phyloP scores from a whole-genome alignment of 2,797 vertebrate genomes.

The Poecilia wingei region DNA sequence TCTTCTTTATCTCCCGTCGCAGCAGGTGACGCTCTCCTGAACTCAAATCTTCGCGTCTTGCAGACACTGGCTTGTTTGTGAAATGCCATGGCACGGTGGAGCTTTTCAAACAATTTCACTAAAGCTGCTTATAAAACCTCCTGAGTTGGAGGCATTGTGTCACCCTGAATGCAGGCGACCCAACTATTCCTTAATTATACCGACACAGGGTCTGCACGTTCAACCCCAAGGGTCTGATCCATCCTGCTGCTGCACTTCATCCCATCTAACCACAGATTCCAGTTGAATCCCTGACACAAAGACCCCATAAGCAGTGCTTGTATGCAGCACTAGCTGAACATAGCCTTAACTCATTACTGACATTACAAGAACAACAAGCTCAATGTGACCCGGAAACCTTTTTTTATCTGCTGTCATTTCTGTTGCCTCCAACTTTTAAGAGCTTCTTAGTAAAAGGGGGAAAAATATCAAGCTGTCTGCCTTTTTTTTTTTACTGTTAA shows the following conservation, averaged over 20 bases:
- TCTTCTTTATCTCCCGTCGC: constrained; percentile 4
- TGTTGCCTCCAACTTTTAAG: constrained; percentile 1
- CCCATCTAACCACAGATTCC: constrained; percentile 9
- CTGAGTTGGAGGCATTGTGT: constrained; percentile 5
- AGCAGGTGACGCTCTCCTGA: constrained; percentile 1
- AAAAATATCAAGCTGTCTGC: neutral
- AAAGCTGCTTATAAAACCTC: constrained; percentile 8
- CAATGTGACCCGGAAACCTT: neutral
- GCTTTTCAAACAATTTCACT: neutral
- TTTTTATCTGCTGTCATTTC: neutral
- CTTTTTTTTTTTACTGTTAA: neutral
- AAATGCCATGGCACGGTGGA: neutral
- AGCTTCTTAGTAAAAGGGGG: neutral
- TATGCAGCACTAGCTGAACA: neutral
- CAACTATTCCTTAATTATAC: constrained; percentile 8
- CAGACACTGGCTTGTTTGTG: constrained; percentile 10
- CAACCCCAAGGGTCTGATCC: neutral
- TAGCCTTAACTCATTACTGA: neutral
- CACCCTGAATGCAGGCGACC: constrained; percentile 8
- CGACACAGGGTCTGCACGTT: neutral
- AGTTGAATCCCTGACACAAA: constrained; percentile 10
- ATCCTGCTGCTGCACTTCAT: constrained; percentile 5
- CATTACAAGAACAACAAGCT: neutral
- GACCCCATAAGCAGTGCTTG: neutral
- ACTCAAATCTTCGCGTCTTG: neutral